Evolutionary conservation across 1,140 invertebrate species (phyloP), one percentile per base, ranked within the genome.

Genomic region (Ladona fulva): DNA sequence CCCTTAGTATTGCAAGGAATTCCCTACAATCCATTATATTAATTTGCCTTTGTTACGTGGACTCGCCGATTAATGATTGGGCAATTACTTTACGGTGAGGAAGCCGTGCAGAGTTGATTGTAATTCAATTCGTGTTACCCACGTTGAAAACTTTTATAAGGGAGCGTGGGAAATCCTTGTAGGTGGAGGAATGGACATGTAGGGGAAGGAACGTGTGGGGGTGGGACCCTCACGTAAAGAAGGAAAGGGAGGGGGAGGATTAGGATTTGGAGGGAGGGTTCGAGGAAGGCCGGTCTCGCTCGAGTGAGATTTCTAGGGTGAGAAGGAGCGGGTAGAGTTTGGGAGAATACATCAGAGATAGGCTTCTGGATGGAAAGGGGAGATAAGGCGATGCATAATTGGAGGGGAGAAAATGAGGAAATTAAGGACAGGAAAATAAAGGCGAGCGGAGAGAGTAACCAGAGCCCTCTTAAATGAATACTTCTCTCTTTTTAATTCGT

Each of bases 251-350:
- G 44, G 44, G 19, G 44, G 19, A 52, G 19, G 44, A 52, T 10
- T 11, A 19, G 44, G 44, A 52, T 10, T 11, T 52, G n/a, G 52
- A 66, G 52, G 29, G 29, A 37, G 29, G 29, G 29, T 37, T 37
- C 29, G 29, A 37, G 29, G 52, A 22, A 22, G 52, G 3, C 1
- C 52, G 52, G 52, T 66, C 52, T 66, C n/a, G 52, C 16, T 66
- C 52, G 52, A 66, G 52, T 66, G 52, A 66, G 52, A 66, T 66
- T 66, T 66, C 52, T 66, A 22, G 52, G n/a, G 52, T 66, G 52
- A 22, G 52, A 66, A 22, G 52, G 52, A 52, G 19, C 44, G 10
- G 52, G 52, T 6, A 22, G 52, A 22, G 52, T 19, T 22, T 66
- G 52, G 52, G 52, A 66, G 52, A 66, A 66, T 66, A 66, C n/a